phyloP scores from a whole-genome alignment of 2,888 invertebrate genomes.

The Rotaria socialis region DNA sequence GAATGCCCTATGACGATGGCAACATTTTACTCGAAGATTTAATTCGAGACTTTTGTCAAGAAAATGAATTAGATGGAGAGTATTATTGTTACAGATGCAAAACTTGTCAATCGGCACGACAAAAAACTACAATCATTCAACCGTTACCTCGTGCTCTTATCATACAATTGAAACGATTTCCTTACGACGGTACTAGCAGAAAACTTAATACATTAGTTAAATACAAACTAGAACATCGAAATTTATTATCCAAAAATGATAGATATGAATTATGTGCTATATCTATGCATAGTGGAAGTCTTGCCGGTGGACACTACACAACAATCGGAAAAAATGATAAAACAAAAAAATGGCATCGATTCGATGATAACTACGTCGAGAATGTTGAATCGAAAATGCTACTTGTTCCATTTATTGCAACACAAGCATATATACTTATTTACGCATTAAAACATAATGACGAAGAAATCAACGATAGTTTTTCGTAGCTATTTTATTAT shows the following conservation, averaged over 20 bases:
- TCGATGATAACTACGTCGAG: not conserved
- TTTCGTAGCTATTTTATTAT: not conserved
- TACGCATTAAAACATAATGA: not conserved
- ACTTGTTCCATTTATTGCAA: not conserved
- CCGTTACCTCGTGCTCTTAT: conserved; percentile 42
- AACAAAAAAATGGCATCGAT: not conserved
- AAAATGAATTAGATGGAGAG: not conserved
- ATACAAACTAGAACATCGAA: conserved; percentile 36
- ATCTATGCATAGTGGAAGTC: conserved; percentile 43
- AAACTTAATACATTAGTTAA: conserved; percentile 44
- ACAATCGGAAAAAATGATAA: not conserved
- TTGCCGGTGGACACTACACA: conserved; percentile 45
- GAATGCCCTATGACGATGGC: accelerated
- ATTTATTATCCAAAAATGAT: not conserved
- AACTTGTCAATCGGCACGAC: not conserved
- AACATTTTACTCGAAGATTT: not conserved
- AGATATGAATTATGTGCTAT: conserved; percentile 46
- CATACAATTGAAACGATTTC: conserved; percentile 47
- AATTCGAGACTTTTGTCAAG: not conserved
- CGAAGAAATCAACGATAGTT: not conserved
- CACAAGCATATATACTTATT: not conserved
- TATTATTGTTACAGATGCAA: not conserved
- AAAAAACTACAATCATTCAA: not conserved
- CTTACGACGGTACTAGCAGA: not conserved
- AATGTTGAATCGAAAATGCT: not conserved